phyloP scores from a whole-genome alignment of 2,113 vertebrate species.

The Pyxicephalus adspersus region DNA sequence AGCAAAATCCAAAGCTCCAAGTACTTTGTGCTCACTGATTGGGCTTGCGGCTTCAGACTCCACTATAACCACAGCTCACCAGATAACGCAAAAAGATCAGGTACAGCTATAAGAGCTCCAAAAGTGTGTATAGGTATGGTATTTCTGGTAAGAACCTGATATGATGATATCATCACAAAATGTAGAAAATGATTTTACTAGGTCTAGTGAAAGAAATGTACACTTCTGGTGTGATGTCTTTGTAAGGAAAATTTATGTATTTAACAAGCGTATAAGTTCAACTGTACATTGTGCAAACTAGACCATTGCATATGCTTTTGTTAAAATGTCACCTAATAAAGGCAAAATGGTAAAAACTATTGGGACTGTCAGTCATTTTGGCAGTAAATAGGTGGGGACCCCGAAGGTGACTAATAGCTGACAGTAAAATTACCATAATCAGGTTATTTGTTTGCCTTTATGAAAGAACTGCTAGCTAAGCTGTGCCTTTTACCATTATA shows the following conservation, averaged over 20 bases:
- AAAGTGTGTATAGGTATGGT: no score
- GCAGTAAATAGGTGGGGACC: constrained; percentile 56
- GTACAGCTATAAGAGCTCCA: no score
- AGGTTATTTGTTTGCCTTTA: constrained; percentile 24
- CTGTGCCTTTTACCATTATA: constrained; percentile 47
- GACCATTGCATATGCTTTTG: constrained; percentile 28
- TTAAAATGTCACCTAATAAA: constrained; percentile 59
- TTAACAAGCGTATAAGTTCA: background rate
- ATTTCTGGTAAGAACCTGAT: no score
- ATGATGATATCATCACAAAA: no score
- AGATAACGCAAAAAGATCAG: no score
- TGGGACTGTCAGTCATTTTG: constrained; percentile 57
- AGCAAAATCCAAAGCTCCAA: no score
- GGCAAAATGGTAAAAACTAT: background rate
- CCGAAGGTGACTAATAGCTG: constrained; percentile 55
- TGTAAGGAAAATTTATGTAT: background rate
- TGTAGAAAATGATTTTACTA: no score
- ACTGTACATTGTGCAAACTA: background rate
- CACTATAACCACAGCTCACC: no score
- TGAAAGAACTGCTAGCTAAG: constrained; percentile 53
- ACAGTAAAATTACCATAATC: constrained; percentile 50
- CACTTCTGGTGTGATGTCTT: background rate
- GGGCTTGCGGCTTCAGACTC: no score
- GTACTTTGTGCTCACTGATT: no score
- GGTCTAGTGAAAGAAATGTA: background rate